Evolutionary conservation across 1,140 invertebrate species (phyloP), one percentile per base, ranked within the genome.

Genomic region (Cydia pomonella): DNA sequence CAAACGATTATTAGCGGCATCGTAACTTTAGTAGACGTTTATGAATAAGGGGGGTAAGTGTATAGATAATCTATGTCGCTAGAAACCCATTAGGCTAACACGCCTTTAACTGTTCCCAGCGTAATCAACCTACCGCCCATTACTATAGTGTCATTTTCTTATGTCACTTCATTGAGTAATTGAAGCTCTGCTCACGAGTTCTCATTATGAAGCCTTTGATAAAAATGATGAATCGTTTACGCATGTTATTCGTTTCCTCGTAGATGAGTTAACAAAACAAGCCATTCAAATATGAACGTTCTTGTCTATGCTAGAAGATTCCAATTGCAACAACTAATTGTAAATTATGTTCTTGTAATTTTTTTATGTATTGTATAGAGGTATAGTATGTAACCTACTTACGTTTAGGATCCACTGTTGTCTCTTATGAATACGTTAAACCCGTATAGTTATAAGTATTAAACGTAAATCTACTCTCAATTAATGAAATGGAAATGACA

Each of bases 211-310:
- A 66, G 27, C 7, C 10, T 33, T 41, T 38, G 64, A 69, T 69
- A 69, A 69, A 69, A 69, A 69, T 69, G 64, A 69, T 69, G n/a
- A 41, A 69, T 69, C 18, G 64, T 69, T 69, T 69, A 41, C 29
- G 64, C 3, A 66, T 38, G 27, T 21, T n/a, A n/a, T n/a, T n/a
- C n/a, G n/a, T n/a, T n/a, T n/a, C n/a, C n/a, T n/a, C n/a, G n/a
- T n/a, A n/a, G n/a, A n/a, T n/a, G n/a, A 66, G 10, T 13, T n/a
- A 50, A 50, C 47, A 7, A 16, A 47, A 47, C 44, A 47, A 47
- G 18, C 3, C 47, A 50, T 50, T 18, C 47, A 50, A 50, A 50
- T 50, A 50, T 50, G 3, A 50, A 50, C 47, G 4, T 50, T 50
- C n/a, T n/a, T 18, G 47, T 50, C 5, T 50, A 50, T 7, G 47